Conservation (phyloP, 2,113 vertebrate genomes). For the Chascanopsetta lugubris region DNA sequence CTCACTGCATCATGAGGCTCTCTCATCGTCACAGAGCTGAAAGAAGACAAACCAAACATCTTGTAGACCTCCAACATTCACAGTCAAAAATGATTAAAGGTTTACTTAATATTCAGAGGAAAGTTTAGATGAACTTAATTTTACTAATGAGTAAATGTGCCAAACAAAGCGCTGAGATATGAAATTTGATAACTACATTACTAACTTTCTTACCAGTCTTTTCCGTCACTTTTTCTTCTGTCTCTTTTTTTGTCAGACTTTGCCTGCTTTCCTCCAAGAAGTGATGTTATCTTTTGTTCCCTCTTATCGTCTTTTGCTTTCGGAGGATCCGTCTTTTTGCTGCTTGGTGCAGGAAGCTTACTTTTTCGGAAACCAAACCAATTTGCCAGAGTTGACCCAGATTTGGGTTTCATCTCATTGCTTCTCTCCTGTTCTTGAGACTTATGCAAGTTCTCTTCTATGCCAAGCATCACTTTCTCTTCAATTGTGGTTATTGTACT, state of each 20-base stretch:
- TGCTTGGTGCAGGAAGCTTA: conserved; percentile 88
- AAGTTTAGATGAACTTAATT: too few relatives aligned
- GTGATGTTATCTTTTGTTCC: conserved; percentile 83
- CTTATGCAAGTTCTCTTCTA: conserved; percentile 92
- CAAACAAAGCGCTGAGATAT: background rate
- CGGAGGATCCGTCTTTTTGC: conserved; percentile 82
- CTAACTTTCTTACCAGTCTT: conserved; percentile 77
- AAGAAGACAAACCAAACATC: conserved; percentile 76
- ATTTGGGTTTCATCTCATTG: conserved; percentile 83
- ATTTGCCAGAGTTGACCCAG: conserved; percentile 86
- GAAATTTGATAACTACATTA: background rate
- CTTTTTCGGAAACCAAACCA: conserved; percentile 94
- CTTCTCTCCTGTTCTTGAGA: conserved; percentile 85
- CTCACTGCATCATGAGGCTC: conserved; percentile 86
- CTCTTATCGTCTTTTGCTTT: conserved; percentile 89
- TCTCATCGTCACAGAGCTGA: conserved; percentile 85
- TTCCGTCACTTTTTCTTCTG: conserved; percentile 85
- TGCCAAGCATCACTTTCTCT: conserved; percentile 95
- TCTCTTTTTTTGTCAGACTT: conserved; percentile 89
- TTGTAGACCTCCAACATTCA: conserved; percentile 77
- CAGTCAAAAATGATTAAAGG: too few relatives aligned
- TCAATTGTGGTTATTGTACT: conserved; percentile 86
- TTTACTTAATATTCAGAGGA: too few relatives aligned
- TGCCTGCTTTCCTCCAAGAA: conserved; percentile 85
- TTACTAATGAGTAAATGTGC: conserved; percentile 70